Conservation (phyloP, 1,140 invertebrate species). For the Idris sp. region DNA sequence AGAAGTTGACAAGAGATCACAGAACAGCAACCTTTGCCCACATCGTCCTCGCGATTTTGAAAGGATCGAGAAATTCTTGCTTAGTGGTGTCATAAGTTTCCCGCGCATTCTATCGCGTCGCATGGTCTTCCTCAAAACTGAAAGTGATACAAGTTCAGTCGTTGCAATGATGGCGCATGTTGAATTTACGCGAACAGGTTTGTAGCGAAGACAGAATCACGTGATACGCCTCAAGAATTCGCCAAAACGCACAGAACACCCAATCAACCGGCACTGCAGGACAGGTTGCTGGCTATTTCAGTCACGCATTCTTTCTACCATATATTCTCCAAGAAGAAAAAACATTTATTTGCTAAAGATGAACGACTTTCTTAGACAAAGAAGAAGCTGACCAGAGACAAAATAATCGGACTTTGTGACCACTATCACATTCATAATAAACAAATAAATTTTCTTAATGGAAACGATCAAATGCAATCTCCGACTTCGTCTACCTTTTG, state of each 20-base stretch:
- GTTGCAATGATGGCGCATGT: constrained; percentile 56
- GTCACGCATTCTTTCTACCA: constrained; percentile 50
- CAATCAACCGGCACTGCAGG: constrained; percentile 39
- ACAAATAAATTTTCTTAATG: constrained; percentile 41
- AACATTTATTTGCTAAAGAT: constrained; percentile 42
- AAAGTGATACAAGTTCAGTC: constrained; percentile 67
- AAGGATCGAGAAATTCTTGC: constrained; percentile 73
- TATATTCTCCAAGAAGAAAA: constrained; percentile 35
- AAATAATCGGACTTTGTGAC: constrained; percentile 22
- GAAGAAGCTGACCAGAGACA: constrained; percentile 14
- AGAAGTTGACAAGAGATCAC: constrained; percentile 48
- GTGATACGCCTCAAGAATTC: constrained; percentile 52
- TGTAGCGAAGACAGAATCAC: constrained; percentile 51
- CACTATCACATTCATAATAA: constrained; percentile 19
- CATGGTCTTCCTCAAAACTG: constrained; percentile 69
- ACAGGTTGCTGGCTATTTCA: constrained; percentile 51
- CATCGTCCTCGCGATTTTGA: constrained; percentile 70
- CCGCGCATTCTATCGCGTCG: constrained; percentile 65
- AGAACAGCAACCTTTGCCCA: constrained; percentile 67
- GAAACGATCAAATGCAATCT: constrained; percentile 2
- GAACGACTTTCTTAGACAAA: constrained; percentile 54
- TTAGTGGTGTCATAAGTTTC: constrained; percentile 70
- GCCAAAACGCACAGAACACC: constrained; percentile 39
- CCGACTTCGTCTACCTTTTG: constrained; percentile 7
- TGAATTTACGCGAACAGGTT: constrained; percentile 61